Conservation (phyloP, 35 echinoderm and acorn worm species). For the Ophiothrix spiculata region DNA sequence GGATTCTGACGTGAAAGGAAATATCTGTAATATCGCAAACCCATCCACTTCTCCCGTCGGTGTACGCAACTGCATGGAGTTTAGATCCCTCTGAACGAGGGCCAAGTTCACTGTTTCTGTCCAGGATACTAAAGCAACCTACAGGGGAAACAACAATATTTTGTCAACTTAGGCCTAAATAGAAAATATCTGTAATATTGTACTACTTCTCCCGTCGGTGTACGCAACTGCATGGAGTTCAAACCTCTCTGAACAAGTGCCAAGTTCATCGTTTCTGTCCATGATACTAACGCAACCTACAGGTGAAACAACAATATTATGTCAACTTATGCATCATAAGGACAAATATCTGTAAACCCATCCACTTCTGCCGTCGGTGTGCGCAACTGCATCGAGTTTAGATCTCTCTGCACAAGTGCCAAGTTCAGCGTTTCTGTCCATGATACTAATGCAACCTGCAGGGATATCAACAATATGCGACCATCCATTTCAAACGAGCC, state of each 20-base stretch:
- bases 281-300: slow-evolving; percentile 88
- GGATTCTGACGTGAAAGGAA: slow-evolving; percentile 94
- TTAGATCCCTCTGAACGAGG: slow-evolving; percentile 75
- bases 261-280: slow-evolving; percentile 86
- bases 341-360: slow-evolving; percentile 92
- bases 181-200: slow-evolving; percentile 93
- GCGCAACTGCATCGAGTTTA: slow-evolving; percentile 75
- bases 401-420: slow-evolving; percentile 70
- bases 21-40: slow-evolving; percentile 90
- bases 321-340: too few species aligned
- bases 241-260: slow-evolving; percentile 75
- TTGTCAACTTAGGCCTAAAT: too few species aligned
- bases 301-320: neutral
- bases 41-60: slow-evolving; percentile 54
- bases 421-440: slow-evolving; percentile 91
- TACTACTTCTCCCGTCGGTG: slow-evolving; percentile 55
- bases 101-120: slow-evolving; percentile 83
- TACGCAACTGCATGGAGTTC: slow-evolving; percentile 76
- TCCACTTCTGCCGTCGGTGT: slow-evolving; percentile 59
- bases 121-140: slow-evolving; percentile 96
- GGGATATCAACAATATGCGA: too few species aligned
- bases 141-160: neutral
- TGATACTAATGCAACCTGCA: slow-evolving; percentile 82
- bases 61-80: slow-evolving; percentile 73
- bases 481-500: too few species aligned